These are phyloP conservation scores for Amniataba percoides DNA, from an alignment of 2,797 vertebrate species.

Conservation along the genomic window DNA sequence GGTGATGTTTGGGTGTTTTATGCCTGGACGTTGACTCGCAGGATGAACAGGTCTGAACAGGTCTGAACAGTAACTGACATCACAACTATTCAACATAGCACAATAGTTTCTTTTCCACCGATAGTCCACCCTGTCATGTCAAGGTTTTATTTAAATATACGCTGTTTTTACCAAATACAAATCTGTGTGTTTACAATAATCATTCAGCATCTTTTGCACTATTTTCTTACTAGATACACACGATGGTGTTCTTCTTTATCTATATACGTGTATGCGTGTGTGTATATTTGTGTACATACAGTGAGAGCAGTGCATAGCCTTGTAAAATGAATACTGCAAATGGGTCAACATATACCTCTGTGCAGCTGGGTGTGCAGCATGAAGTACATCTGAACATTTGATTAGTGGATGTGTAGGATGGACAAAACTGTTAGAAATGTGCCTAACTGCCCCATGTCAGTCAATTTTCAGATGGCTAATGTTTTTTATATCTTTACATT, in stretches of 20 bases:
- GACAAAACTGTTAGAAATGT: neutral
- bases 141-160: too few relatives aligned
- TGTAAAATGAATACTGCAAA: neutral
- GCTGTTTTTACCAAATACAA: too few relatives aligned
- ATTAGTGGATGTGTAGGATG: neutral
- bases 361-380: neutral
- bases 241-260: too few relatives aligned
- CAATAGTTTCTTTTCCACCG: neutral
- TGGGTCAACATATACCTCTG: neutral
- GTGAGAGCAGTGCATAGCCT: neutral
- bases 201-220: too few relatives aligned
- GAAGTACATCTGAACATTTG: neutral
- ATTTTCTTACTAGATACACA: too few relatives aligned
- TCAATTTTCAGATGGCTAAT: neutral
- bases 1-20: fast-evolving
- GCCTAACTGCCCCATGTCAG: neutral
- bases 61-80: neutral
- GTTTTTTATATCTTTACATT: neutral
- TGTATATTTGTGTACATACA: too few relatives aligned
- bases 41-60: conserved; percentile 3
- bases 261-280: too few relatives aligned
- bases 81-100: neutral
- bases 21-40: neutral
- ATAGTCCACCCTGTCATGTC: neutral
- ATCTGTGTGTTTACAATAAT: too few relatives aligned